Evolutionary conservation across 2,797 vertebrate genomes (phyloP), one percentile per base, ranked within the genome.

Genomic region (Artibeus jamaicensis): DNA sequence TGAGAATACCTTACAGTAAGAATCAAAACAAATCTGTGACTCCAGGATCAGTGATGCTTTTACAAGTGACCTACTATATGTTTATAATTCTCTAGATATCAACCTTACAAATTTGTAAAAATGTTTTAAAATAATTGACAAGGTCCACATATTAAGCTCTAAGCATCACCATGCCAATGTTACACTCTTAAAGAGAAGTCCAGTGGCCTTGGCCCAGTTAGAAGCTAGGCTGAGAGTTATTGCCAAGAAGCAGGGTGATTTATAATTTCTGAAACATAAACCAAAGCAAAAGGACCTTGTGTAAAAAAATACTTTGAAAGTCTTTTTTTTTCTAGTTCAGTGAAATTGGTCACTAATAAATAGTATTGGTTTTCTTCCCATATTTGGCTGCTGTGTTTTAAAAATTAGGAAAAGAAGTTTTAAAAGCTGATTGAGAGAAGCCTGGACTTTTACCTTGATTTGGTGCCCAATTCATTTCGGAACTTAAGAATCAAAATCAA

Each of bases 401-500:
- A 91, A 81, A 84, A 65, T 34, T 39, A 67, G 53, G 9, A 9
- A 55, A 65, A 46, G 3, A 37, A 57, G 3, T 68, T 48, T 6
- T 22, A 1, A 42, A 42, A 59, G 15, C 22, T 79, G 19, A 74
- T 59, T n/a, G 5, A 83, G n/a, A 85, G n/a, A 83, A 19, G 2
- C 10, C 44, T 77, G 44, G 16, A 76, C 71, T 89, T 57, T 76
- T 77, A 76, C 19, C 70, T 59, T 62, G 26, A 71, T 16, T 39
- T 55, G 37, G 4, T 68, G 42, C 21, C 16, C 62, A 57, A 79
- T 19, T 76, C 32, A 16, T 14, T 81, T 92, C 84, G 57, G 18
- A 96, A 84, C 9, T 84, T 71, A 85, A 6, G 39, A 70, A 53
- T 91, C 55, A 83, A 96, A 95, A 86, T 82, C 1, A 29, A 16